Evolutionary conservation across 2,113 vertebrate genomes (phyloP).

Genomic region (Centropristis striata): DNA sequence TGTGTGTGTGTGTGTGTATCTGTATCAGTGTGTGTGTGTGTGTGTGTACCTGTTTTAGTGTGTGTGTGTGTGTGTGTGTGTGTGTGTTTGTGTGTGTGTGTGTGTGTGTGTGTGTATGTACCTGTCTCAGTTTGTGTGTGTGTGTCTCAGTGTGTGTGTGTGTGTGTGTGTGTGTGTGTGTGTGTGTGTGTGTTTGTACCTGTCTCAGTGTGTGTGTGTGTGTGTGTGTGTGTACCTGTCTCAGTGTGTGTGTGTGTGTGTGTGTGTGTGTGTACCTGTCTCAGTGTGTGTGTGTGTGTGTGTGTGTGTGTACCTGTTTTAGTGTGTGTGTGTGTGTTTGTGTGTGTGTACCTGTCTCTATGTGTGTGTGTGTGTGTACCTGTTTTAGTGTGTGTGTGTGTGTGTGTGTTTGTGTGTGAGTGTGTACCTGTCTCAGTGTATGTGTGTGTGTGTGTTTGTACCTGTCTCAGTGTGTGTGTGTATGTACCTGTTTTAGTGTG

Average conservation of each 20-base stretch:
- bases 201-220: too few relatives aligned
- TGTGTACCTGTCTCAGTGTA: too few relatives aligned
- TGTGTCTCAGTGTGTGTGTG: too few relatives aligned
- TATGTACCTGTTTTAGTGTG: neutral
- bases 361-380: neutral
- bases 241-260: too few relatives aligned
- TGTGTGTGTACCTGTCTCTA: too few relatives aligned
- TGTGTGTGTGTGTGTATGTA: neutral
- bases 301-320: too few relatives aligned
- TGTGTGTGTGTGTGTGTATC: neutral
- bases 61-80: fast-evolving
- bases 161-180: neutral
- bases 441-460: neutral
- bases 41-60: too few relatives aligned
- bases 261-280: too few relatives aligned
- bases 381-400: neutral
- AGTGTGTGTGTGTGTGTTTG: fast-evolving
- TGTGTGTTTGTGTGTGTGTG: too few relatives aligned
- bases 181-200: too few relatives aligned
- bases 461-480: fast-evolving
- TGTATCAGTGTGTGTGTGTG: slow-evolving; percentile 54
- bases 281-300: too few relatives aligned
- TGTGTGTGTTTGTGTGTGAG: slow-evolving; percentile 1
- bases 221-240: too few relatives aligned
- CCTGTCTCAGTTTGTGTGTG: neutral